Percentiles rank a stretch among this genome's conserved stretches.
Conservation (phyloP, 2,797 vertebrate genomes). For the Setipinna tenuifilis region DNA sequence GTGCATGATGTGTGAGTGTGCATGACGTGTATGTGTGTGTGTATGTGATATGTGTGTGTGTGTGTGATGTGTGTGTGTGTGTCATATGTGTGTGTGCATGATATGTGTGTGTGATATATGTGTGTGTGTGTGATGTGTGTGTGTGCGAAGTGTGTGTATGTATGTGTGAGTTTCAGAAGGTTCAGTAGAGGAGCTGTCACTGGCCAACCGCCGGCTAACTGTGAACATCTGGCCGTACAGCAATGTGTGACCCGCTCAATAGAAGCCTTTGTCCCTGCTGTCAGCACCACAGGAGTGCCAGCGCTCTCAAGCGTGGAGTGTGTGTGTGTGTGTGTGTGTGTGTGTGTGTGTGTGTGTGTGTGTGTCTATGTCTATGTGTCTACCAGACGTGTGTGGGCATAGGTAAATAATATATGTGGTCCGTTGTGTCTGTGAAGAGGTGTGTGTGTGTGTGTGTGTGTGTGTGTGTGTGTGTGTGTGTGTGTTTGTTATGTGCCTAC, state of each 20-base stretch:
- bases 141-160: constrained; percentile 31
- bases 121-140: not conserved
- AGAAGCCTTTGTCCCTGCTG: constrained; percentile 67
- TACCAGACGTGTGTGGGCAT: not conserved
- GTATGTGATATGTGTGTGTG: not conserved
- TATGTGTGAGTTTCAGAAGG: constrained; percentile 60
- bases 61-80: not conserved
- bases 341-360: not conserved
- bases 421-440: not conserved
- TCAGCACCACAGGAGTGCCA: constrained; percentile 57
- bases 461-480: not conserved
- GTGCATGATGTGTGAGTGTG: no score
- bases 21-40: no score
- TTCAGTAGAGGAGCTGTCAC: constrained; percentile 61
- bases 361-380: not conserved
- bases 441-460: not conserved
- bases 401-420: not conserved
- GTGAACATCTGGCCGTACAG: constrained; percentile 69
- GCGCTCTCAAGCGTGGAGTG: not conserved
- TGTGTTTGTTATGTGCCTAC: not conserved
- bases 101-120: not conserved
- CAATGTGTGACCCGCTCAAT: constrained; percentile 65
- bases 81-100: no score
- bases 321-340: not conserved
- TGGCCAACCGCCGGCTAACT: constrained; percentile 71